Base-by-base conservation (phyloP, 2,797 vertebrate genomes). In the Loris lydekkerianus region DNA sequence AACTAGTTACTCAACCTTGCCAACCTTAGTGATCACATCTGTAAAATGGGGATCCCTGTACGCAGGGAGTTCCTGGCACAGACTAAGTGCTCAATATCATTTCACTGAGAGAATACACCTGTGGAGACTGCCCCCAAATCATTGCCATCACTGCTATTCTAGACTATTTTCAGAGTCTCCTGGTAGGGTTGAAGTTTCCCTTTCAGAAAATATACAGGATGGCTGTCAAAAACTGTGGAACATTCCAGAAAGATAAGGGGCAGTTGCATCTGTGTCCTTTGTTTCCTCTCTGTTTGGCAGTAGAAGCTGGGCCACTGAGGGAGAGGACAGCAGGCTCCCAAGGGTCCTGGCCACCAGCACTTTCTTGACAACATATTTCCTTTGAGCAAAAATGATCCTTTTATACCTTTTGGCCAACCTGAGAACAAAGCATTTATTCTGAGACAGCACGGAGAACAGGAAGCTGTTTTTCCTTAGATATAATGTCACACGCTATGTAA, bases 81-180 rank as follows among this genome's bases (percentile, higher is more conserved):
- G 75, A 81, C 17, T 58, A 84, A 77, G 37, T 63, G 20, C 49
- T 93, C 78, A 72, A 7, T 78, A 1, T 84, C 21, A 15, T 76
- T 88, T 87, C 80, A 95, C 23, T 84, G 56, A 60, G 60, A 84
- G 53, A 61, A 27, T 58, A 21, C 4, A 58, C 60, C 40, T 72
- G 29, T 72, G 49, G 75, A 90, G 87, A 73, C 20, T 67, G 43
- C n/a, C 46, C 23, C 37, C 10, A 75, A 34, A 27, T 80, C 29
- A 9, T 46, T 75, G 7, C 21, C 58, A 3, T 58, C 23, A 29
- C 53, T 93, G 49, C 77, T 80, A 2, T 93, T 95, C 53, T 88
- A 70, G 82, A 94, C 90, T 86, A 75, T 58, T 91, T 77, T 84
- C 73, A 49, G 86, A 73, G 72, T 88, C 46, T 77, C 65, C 49